Base-by-base conservation (phyloP, 2,888 invertebrate genomes). In the Microplitis deprimator region DNA sequence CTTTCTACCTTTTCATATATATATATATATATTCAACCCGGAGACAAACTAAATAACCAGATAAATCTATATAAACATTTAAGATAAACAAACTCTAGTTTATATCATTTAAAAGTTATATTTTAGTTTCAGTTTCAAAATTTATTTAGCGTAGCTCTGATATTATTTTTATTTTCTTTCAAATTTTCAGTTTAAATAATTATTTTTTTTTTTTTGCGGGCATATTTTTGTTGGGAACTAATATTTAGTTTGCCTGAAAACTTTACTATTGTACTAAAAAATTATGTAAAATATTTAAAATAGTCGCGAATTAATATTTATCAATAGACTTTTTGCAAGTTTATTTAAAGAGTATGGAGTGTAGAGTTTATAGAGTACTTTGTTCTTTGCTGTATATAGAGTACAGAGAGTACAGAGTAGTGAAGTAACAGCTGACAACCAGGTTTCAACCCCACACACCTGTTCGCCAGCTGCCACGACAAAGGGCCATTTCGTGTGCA, bases 401-500 rank as follows among this genome's bases (percentile, higher is more conserved):
- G 50, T 50, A 50, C 50, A 8, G 50, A 50, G 50, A 13, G 13
- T 13, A 50, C 13, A 50, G 50, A 50, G 50, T 50, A 50, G 50
- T 13, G 13, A 50, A 50, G 50, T 50, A 50, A 50, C 50, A 50
- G 50, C 50, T 50, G 50, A 50, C 50, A 50, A 50, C 50, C 50
- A 50, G 50, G 50, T 50, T 50, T 50, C 50, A 50, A 50, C 50
- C 50, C 39, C 77, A 83, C 83, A 84, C 89, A 88, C 89, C 88
- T 89, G 89, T 89, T 88, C 83, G 73, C 85, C 89, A 89, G 88
- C 88, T 88, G 88, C 85, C 78, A 75, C 84, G 84, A 87, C 85
- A 87, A 88, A 83, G 84, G 81, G 82, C 83, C 81, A 77, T 80
- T 84, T 82, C 82, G 78, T 75, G 69, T 69, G 79, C 79, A 79